Percentiles rank a stretch among this genome's conserved stretches.
Conservation (phyloP, 2,113 vertebrate species). For the Chaenogobius annularis region DNA sequence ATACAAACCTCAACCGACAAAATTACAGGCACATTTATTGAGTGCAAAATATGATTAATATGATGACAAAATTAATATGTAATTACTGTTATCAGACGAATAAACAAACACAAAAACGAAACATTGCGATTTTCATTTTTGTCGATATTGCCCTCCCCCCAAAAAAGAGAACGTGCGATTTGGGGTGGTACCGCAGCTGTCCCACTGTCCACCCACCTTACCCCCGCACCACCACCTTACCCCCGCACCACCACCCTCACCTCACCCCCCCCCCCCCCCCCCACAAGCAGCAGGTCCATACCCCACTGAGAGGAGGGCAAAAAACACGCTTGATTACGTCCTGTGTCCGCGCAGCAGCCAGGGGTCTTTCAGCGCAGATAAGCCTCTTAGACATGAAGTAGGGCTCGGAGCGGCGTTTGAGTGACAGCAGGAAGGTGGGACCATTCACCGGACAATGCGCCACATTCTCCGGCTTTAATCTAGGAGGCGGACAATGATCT, state of each 20-base stretch:
- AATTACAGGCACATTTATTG: too few species aligned
- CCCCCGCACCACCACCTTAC: constrained; percentile 22
- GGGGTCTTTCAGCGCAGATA: constrained; percentile 99
- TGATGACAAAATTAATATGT: too few species aligned
- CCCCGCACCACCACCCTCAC: constrained; percentile 28
- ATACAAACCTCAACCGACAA: too few species aligned
- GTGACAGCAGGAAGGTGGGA: constrained; percentile 99
- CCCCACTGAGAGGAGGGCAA: constrained; percentile 84
- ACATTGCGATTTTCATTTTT: too few species aligned
- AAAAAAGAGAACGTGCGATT: neutral
- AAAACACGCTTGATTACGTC: constrained; percentile 99
- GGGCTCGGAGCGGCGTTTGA: constrained; percentile 98
- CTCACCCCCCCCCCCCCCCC: constrained; percentile 44
- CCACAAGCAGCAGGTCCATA: constrained; percentile 90
- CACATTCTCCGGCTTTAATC: constrained; percentile 99
- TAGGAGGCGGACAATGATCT: constrained; percentile 99
- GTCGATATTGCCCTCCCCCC: too few species aligned
- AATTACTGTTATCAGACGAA: too few species aligned
- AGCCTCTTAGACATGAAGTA: constrained; percentile 99
- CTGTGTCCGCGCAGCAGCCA: constrained; percentile 97
- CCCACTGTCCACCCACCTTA: constrained; percentile 73
- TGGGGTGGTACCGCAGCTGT: constrained; percentile 88
- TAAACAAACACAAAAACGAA: too few species aligned
- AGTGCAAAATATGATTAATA: too few species aligned
- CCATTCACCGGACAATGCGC: constrained; percentile 98